Evolutionary conservation across 2,113 vertebrate genomes (phyloP), one percentile per base, ranked within the genome.

Genomic region (Elanus axillaris): DNA sequence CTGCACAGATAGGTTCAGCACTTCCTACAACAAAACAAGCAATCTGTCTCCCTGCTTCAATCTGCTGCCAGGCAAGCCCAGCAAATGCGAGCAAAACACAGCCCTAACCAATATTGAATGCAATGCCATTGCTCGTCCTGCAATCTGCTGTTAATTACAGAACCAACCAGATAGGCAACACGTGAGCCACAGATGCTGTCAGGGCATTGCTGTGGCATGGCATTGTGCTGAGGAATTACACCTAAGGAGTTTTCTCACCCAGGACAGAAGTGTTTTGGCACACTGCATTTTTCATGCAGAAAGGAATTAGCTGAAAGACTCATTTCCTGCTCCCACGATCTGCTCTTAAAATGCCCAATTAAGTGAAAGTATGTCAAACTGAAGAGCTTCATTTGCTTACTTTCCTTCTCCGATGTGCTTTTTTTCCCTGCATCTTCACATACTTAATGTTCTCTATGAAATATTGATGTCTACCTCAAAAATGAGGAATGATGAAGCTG

Each of bases 31-130:
- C 48, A 58, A 16, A 48, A 45, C 10, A 6, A 66, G 40, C 27
- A 13, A 16, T 31, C 22, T 12, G 1, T 13, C 55, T 36, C 50
- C 53, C 31, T 32, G 29, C 8, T 47, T n/a, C 82, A 10, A 13
- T 0, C 29, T 47, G 56, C 78, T 43, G 90, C 52, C 79, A 32
- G 79, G 50, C 31, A 32, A 77, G 50, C 10, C 56, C 82, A 21
- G 67, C 22, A 50, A 69, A 74, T 0, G 13, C 13, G 3, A 74
- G 59, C 42, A 31, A 25, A 67, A 13, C 4, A 38, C 53, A n/a
- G 45, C 58, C 64, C 21, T 16, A 13, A 14, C 36, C 1, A 3
- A 8, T 50, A 55, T 9, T 0, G 43, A 36, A 34, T 0, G 6
- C n/a, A 42, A 21, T 10, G 50, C 10, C 32, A 25, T 9, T 9